Percentiles rank a stretch among this genome's conserved stretches.
Evolutionary conservation across 2,113 vertebrate genomes (phyloP).

Genomic region (Athene noctua): DNA sequence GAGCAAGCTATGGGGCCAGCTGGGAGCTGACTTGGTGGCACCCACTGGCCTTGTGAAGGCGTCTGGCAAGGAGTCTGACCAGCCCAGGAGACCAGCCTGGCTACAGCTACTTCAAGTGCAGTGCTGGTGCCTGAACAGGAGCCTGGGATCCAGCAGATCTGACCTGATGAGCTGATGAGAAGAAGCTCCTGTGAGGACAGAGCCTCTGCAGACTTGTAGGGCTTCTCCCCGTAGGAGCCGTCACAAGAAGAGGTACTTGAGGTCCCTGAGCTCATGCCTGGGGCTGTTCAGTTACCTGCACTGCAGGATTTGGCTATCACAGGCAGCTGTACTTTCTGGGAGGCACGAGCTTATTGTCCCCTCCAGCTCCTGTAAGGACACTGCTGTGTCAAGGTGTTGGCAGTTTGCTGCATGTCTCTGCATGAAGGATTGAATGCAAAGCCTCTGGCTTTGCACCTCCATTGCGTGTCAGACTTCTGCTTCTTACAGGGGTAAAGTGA

Average conservation of each 20-base stretch:
- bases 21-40: not conserved
- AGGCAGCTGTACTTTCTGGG: not conserved
- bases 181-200: not conserved
- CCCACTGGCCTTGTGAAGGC: not conserved
- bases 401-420: fast-evolving
- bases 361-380: not conserved
- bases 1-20: not conserved
- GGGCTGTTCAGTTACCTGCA: not conserved
- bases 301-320: not conserved
- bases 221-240: not conserved
- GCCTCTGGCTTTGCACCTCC: not conserved
- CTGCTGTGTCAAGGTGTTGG: not conserved
- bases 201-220: not conserved
- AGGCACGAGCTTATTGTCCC: fast-evolving
- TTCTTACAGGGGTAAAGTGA: not conserved
- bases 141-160: not conserved
- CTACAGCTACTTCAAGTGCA: no score
- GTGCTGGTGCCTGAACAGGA: not conserved
- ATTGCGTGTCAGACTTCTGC: fast-evolving
- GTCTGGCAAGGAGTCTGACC: not conserved
- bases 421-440: not conserved
- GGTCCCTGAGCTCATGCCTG: not conserved
- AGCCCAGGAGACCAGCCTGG: not conserved
- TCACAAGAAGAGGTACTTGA: not conserved
- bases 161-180: not conserved